Base-by-base conservation (phyloP, 2,797 vertebrate genomes). In the Helostoma temminkii region DNA sequence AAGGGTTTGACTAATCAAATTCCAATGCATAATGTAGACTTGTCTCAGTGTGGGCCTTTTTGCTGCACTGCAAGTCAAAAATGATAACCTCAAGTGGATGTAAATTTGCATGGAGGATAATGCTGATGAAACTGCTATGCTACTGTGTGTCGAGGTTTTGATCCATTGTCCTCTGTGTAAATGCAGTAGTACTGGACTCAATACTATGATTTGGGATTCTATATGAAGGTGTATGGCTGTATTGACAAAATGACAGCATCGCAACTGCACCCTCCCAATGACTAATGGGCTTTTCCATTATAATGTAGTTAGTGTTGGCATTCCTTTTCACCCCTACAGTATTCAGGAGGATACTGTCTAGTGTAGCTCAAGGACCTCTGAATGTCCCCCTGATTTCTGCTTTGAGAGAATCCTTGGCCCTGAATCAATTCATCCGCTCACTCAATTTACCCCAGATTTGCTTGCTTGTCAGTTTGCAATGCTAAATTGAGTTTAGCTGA, bases 1-100 rank as follows among this genome's bases (percentile, higher is more conserved):
- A 62, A 70, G 47, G 71, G 66, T 85, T 88, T 84, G 82, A 82
- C 82, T 82, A 89, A 92, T 92, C 79, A 84, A 87, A 91, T 75
- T 80, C 52, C 25, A 61, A 69, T 82, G 77, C 72, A 79, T 59
- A 61, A 63, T 67, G 66, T 78, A 34, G 59, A 59, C 66, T 78
- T 49, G 36, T 61, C 45, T 78, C 24, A 43, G 41, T 16, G 43
- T 43, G 41, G 57, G 24, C 24, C 34, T 50, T 62, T 57, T 59
- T 34, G 16, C 62, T 71, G 65, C 1, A 12, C 53, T 43, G 43
- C 34, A 77, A 81, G 70, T 83, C 46, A 79, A 41, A 68, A 78
- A 48, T 28, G 24, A 82, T 72, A 78, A 73, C 66, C 67, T 75
- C 5, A 1, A 71, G 56, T 43, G 52, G 66, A 68, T 61, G 24